Evolutionary conservation across 2,888 invertebrate species (phyloP), one percentile per base, ranked within the genome.

Genomic region (Callyntrura sp.): DNA sequence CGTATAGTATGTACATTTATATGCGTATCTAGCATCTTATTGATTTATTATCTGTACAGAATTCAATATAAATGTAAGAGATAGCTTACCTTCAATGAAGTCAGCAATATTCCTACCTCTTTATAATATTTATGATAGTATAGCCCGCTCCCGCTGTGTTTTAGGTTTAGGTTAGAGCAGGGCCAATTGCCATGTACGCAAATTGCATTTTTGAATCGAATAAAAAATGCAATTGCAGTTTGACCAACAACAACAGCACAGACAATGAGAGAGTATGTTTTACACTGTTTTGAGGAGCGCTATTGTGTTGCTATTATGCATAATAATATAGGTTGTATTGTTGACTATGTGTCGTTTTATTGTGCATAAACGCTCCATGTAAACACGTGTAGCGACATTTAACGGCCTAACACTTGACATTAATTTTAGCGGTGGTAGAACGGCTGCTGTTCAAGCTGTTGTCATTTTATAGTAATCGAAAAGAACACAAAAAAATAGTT

Each of bases 311-410:
- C n/a, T n/a, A n/a, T n/a, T n/a, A n/a, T n/a, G n/a, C n/a, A n/a
- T n/a, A n/a, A n/a, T n/a, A n/a, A n/a, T n/a, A n/a, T n/a, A n/a
- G n/a, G n/a, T n/a, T n/a, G n/a, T n/a, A n/a, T n/a, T n/a, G 4
- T 65, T 28, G 12, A 28, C 28, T 35, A 1, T 25, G 35, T 68
- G 68, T 35, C 35, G n/a, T 45, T 83, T 83, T 83, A 83, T 51
- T 83, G 68, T n/a, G 48, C 68, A 83, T 83, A 65, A 83, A 68
- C 23, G 65, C 83, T 68, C 68, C 83, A 68, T 83, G 83, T 83
- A 45, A 83, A 83, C 83, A 83, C 45, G 83, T 60, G 83, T 83
- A 68, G 68, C n/a, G 35, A 51, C 65, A 48, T 14, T 28, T 51
- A 68, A 65, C 20, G 23, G 11, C 23, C n/a, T 0, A 20, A 82